These are phyloP conservation scores for Odontomyia ornata DNA, from an alignment of 2,888 invertebrate species.

Conservation along the genomic window DNA sequence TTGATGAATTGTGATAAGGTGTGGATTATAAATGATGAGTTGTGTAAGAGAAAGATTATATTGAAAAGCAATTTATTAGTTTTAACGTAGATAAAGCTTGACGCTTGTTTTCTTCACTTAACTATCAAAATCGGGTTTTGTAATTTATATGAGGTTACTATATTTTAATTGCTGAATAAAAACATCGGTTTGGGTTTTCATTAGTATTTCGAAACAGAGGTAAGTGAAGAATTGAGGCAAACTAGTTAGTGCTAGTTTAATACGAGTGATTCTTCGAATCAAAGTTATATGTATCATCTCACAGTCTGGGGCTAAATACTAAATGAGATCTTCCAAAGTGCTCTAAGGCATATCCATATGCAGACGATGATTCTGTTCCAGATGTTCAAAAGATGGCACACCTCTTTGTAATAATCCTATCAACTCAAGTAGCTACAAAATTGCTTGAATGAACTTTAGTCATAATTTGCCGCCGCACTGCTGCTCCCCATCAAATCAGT, in stretches of 20 bases:
- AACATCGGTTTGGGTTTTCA: background rate
- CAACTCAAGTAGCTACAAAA: background rate
- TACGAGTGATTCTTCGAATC: too few species aligned
- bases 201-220: too few species aligned
- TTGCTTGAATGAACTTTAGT: background rate
- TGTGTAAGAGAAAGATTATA: slow-evolving; percentile 26
- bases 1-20: slow-evolving; percentile 40
- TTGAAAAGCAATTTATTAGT: slow-evolving; percentile 37
- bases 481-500: too few species aligned
- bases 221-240: too few species aligned
- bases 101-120: background rate
- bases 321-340: too few species aligned
- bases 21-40: slow-evolving; percentile 37
- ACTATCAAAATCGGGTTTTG: background rate
- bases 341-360: too few species aligned
- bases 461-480: background rate
- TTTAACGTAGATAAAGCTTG: background rate
- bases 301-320: too few species aligned
- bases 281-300: too few species aligned
- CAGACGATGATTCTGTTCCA: background rate
- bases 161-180: background rate
- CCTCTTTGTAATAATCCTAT: background rate
- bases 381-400: background rate
- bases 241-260: too few species aligned
- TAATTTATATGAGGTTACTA: background rate